Evolutionary conservation across 1,140 invertebrate species (phyloP).

Genomic region (Hylaeus volcanicus): DNA sequence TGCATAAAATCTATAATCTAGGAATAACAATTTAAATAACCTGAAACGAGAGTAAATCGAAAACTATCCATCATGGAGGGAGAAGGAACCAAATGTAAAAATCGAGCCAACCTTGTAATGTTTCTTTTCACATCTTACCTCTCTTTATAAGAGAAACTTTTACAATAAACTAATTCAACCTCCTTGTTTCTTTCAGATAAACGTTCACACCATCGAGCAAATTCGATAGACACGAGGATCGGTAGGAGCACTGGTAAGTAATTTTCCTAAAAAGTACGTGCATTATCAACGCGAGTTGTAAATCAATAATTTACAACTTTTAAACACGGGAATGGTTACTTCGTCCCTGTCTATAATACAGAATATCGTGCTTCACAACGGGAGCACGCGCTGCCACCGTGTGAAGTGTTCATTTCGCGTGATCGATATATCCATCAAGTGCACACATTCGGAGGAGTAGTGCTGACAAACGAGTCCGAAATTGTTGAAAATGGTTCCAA

Average conservation of each 20-base stretch:
- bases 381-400: conserved; percentile 22
- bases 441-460: conserved; percentile 30
- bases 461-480: conserved; percentile 58
- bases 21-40: no score
- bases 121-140: no score
- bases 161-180: not conserved
- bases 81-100: no score
- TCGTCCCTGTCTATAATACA: no score
- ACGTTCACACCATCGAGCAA: not conserved
- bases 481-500: conserved; percentile 54
- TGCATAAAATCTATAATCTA: no score
- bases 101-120: no score
- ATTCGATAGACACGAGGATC: not conserved
- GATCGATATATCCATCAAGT: conserved; percentile 55
- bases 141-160: no score
- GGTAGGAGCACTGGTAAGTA: not conserved
- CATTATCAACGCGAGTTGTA: not conserved
- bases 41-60: no score
- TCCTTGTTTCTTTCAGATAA: conserved; percentile 1
- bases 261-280: not conserved
- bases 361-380: conserved; percentile 25
- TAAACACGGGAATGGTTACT: not conserved
- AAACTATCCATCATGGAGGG: no score
- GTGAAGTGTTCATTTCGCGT: conserved; percentile 53
- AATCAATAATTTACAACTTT: not conserved